phyloP scores from a whole-genome alignment of 2,113 vertebrate species.

The Merops nubicus region DNA sequence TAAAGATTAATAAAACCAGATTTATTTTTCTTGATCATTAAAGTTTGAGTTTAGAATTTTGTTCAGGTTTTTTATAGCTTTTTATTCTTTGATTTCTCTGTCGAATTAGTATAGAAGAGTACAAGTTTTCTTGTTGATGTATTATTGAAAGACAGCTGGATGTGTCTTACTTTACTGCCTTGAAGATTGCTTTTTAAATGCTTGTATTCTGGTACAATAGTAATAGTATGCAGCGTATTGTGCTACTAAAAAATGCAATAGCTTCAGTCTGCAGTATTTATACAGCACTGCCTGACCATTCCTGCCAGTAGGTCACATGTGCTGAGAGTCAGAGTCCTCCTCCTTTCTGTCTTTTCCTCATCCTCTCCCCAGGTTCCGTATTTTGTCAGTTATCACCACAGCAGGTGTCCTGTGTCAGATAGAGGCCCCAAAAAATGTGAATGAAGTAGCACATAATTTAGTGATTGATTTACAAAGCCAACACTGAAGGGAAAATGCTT shows the following conservation, averaged over 20 bases:
- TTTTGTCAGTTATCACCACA: conserved; percentile 13
- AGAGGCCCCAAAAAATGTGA: not conserved
- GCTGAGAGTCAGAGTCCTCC: not conserved
- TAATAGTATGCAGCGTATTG: not conserved
- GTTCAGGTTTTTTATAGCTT: not conserved
- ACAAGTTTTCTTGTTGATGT: not conserved
- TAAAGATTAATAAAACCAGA: not conserved
- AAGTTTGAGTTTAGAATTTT: not conserved
- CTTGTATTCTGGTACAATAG: not conserved
- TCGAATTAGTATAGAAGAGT: not conserved
- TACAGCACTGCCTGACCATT: not conserved
- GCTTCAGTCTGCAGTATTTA: not conserved
- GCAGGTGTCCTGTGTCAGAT: not conserved
- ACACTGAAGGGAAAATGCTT: not conserved
- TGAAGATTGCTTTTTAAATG: not conserved
- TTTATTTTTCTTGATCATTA: not conserved
- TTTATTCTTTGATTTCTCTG: not conserved
- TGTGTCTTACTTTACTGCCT: not conserved
- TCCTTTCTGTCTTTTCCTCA: not conserved
- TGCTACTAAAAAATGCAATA: conserved; percentile 22
- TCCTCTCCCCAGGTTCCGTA: not conserved
- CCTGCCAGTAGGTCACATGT: not conserved
- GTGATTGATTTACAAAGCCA: conserved; percentile 19
- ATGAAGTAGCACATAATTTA: conserved; percentile 25
- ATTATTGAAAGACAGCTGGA: conserved; percentile 2